Evolutionary conservation across 1,140 invertebrate genomes (phyloP), one percentile per base, ranked within the genome.

Genomic region (Zaprionus nigranus): DNA sequence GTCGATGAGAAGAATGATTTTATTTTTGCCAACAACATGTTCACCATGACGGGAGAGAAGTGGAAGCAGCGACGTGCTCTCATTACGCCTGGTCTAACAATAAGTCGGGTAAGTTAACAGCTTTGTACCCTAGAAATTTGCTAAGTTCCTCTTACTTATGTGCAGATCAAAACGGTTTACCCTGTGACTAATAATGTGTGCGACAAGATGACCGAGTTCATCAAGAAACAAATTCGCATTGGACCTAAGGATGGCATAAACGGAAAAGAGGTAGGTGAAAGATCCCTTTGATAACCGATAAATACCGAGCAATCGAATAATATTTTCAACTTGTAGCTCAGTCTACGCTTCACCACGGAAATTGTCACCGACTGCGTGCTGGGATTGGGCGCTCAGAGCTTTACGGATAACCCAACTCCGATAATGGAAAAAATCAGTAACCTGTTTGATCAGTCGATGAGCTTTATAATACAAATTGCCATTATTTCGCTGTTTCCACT

Each of bases 41-140:
- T 94, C 51, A 54, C 88, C 9, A 64, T 92, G 49, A 79, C 72
- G 11, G 94, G 93, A 5, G 88, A 93, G 12, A 70, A 78, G 30
- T 95, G 95, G 95, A 95, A 95, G 78, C 77, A 93, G 38, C 92
- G 93, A 15, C 83, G 95, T 38, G 84, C 88, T 2, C 93, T 94
- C 43, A 84, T 95, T 17, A 94, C 94, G 17, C 94, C 94, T 6
- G 93, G 94, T 3, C 94, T 95, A 51, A 95, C 94, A 20, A 87
- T 91, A 3, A 91, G 92, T 80, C 77, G 92, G 40, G 82, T 86
- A 49, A 85, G 70, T 34, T 7, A 28, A 6, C n/a, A 5, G 11
- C 22, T 11, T n/a, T 12, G 22, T 12, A 30, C 20, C 26, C 60
- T 17, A 46, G 6, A 17, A 15, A 20, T 51, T 4, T 24, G 2